Evolutionary conservation across 1,140 invertebrate species (phyloP).

Genomic region (Achatina immaculata): DNA sequence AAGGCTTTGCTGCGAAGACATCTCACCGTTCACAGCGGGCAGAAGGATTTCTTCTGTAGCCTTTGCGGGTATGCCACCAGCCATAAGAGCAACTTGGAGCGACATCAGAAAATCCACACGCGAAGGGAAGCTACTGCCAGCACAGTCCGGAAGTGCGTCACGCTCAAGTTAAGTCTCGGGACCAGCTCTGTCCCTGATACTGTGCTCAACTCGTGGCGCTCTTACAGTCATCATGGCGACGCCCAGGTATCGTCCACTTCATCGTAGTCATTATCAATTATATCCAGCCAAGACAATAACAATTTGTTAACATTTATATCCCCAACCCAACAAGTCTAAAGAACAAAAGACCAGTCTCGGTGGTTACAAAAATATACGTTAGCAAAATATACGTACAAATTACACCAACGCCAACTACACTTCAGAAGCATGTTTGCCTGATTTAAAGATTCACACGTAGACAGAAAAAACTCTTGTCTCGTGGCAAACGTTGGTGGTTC

Average conservation of each 20-base stretch:
- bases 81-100: slow-evolving; percentile 72
- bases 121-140: slow-evolving; percentile 1
- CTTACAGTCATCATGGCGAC: not conserved
- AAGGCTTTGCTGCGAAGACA: slow-evolving; percentile 72
- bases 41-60: slow-evolving; percentile 69
- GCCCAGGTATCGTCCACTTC: not conserved
- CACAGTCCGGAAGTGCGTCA: not conserved
- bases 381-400: too few relatives aligned
- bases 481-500: too few relatives aligned
- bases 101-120: slow-evolving; percentile 66
- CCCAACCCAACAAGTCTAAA: too few relatives aligned
- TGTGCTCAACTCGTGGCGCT: not conserved
- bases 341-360: too few relatives aligned
- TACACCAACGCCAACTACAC: too few relatives aligned
- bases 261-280: too few relatives aligned
- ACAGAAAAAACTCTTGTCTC: too few relatives aligned
- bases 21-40: slow-evolving; percentile 69
- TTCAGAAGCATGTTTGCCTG: too few relatives aligned
- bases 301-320: too few relatives aligned
- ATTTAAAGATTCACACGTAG: too few relatives aligned
- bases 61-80: slow-evolving; percentile 71
- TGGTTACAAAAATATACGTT: too few relatives aligned
- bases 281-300: too few relatives aligned
- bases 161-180: not conserved
- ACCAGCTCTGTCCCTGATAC: not conserved